phyloP scores from a whole-genome alignment of 2,113 vertebrate species.

The Alosa alosa region DNA sequence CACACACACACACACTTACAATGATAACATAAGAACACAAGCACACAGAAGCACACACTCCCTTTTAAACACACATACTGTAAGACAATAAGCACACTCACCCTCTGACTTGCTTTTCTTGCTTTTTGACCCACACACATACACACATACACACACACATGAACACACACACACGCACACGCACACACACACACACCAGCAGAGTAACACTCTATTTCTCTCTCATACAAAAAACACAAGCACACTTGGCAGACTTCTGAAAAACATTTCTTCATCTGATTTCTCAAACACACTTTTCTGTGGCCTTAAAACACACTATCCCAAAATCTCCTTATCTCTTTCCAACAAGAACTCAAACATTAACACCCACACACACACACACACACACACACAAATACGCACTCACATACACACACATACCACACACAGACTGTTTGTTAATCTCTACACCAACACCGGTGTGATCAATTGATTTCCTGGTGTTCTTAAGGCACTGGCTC shows the following conservation, averaged over 20 bases:
- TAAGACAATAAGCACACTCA: not conserved
- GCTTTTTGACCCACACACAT: not conserved
- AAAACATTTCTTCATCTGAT: not conserved
- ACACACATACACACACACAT: not conserved
- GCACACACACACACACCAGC: not conserved
- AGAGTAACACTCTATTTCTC: slow-evolving; percentile 36
- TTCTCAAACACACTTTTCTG: not conserved
- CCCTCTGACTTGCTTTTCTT: not conserved
- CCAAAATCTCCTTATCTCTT: not conserved
- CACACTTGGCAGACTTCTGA: not conserved
- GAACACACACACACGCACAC: not conserved
- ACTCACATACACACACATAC: not conserved
- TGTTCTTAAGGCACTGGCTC: not conserved
- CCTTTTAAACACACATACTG: not conserved
- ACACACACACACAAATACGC: not conserved
- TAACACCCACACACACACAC: not conserved
- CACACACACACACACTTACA: slow-evolving; percentile 3
- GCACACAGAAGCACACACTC: not conserved
- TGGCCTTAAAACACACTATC: not conserved
- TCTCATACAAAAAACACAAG: not conserved
- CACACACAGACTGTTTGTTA: not conserved
- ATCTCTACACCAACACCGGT: not conserved
- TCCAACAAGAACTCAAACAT: not conserved
- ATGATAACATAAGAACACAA: not conserved
- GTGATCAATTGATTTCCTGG: not conserved